Evolutionary conservation across 2,888 invertebrate species (phyloP).

Genomic region (Acrobasis repandana): DNA sequence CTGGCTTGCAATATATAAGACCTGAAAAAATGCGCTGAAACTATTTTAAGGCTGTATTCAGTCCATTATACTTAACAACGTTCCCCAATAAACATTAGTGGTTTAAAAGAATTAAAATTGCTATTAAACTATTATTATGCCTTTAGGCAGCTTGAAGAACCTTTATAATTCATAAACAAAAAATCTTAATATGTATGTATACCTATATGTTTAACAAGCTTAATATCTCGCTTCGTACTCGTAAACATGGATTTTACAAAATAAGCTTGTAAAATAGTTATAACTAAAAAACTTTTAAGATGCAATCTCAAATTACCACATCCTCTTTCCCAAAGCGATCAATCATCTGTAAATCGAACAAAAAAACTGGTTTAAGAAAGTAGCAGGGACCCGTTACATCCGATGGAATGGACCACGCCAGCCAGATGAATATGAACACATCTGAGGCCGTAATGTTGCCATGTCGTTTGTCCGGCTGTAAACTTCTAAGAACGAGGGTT

Average conservation of each 20-base stretch:
- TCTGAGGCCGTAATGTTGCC: slow-evolving; percentile 5
- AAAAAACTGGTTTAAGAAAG: slow-evolving; percentile 15
- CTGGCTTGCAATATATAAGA: too few species aligned
- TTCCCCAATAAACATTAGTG: too few species aligned
- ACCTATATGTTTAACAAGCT: too few species aligned
- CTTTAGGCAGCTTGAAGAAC: too few species aligned
- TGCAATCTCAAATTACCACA: not conserved
- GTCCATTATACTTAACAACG: too few species aligned
- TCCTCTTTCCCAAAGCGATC: not conserved
- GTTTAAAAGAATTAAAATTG: too few species aligned
- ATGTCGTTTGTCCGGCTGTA: not conserved
- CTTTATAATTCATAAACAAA: too few species aligned
- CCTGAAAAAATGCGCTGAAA: too few species aligned
- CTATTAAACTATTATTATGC: too few species aligned
- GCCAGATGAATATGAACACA: not conserved
- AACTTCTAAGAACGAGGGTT: not conserved
- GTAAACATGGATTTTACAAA: not conserved
- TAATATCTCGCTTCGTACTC: too few species aligned
- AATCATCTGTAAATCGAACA: slow-evolving; percentile 11
- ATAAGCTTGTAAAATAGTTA: not conserved
- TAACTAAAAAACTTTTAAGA: not conserved
- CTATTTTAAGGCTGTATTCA: too few species aligned
- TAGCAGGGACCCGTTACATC: slow-evolving; percentile 9
- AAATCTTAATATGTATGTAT: too few species aligned
- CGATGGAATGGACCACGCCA: slow-evolving; percentile 6